phyloP scores from a whole-genome alignment of 2,797 vertebrate genomes.

The Poecile montanus region DNA sequence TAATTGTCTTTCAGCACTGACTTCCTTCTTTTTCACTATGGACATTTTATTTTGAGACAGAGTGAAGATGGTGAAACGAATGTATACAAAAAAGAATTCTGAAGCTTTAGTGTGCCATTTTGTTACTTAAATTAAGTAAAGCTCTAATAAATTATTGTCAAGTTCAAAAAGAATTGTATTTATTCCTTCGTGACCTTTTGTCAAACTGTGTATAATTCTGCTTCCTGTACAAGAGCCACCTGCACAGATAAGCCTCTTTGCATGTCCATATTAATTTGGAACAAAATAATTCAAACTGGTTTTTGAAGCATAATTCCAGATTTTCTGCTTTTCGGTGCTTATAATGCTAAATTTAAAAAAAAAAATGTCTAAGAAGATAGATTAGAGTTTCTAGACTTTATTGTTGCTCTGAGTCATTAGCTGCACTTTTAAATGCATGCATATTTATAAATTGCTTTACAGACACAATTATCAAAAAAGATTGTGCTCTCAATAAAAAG shows the following conservation, averaged over 20 bases:
- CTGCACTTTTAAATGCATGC: background rate
- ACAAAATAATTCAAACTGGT: slow-evolving; percentile 15
- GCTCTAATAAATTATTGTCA: slow-evolving; percentile 67
- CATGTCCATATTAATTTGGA: slow-evolving; percentile 31
- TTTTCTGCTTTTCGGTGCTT: background rate
- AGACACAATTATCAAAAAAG: background rate
- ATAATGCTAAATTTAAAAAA: background rate
- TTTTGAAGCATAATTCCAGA: slow-evolving; percentile 18
- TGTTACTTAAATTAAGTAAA: slow-evolving; percentile 67
- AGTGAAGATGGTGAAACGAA: slow-evolving; percentile 47
- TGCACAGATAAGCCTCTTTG: slow-evolving; percentile 60
- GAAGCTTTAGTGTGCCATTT: slow-evolving; percentile 48
- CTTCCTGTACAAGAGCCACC: slow-evolving; percentile 66
- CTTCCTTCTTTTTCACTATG: slow-evolving; percentile 13
- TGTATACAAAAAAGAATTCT: slow-evolving; percentile 64
- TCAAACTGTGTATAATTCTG: slow-evolving; percentile 65
- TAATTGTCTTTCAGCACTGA: slow-evolving; percentile 15
- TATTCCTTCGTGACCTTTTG: slow-evolving; percentile 60
- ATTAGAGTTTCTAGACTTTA: background rate
- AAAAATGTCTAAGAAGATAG: background rate
- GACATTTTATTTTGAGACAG: slow-evolving; percentile 14
- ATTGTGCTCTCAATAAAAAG: background rate
- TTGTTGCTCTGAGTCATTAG: background rate
- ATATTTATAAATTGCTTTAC: background rate
- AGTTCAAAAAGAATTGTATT: slow-evolving; percentile 69